Base-by-base conservation (phyloP, 2,113 vertebrate species). In the Sterrhoptilus dennistouni region DNA sequence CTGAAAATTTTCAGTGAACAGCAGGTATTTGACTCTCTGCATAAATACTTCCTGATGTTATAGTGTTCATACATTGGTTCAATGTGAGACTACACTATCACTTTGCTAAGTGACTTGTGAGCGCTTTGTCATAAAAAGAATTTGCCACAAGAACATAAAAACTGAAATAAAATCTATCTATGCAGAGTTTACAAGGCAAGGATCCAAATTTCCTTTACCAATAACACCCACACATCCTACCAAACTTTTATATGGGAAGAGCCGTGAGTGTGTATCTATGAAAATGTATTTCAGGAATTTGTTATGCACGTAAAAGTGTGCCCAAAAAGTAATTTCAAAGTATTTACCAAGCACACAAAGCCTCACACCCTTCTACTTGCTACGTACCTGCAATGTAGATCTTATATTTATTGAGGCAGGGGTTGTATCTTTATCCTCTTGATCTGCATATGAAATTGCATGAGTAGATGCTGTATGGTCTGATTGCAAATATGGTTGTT, bases 11-110 rank as follows among this genome's bases (percentile, higher is more conserved):
- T 50, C 23, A 50, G 38, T n/a, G 20, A 88, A 42, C 16, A 61
- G n/a, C n/a, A 72, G 15, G 7, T 80, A 88, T 31, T 11, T 80
- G 31, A 38, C 23, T 77, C 49, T 33, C 14, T 52, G 33, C 15
- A 60, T 28, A 84, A 82, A 42, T 45, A 65, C 27, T 18, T 92
- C 22, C 35, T 88, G 35, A 38, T 77, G 27, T 12, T 78, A 22
- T 19, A 36, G 28, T 27, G 40, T n/a, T 50, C 53, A 53, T 40
- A 42, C 42, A 47, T 3, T 63, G 27, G 16, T 35, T 68, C 53
- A 36, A 14, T 0, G 0, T 53, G 15, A 88, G 36, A 57, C 7
- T n/a, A 57, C 28, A 76, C 5, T 0, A 0, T 5, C 11, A 11
- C 9, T 65, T 71, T 72, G 8, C 31, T 81, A 89, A 85, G 31